phyloP scores from a whole-genome alignment of 64 coral and sea anemone species.

The Pachyseris speciosa region DNA sequence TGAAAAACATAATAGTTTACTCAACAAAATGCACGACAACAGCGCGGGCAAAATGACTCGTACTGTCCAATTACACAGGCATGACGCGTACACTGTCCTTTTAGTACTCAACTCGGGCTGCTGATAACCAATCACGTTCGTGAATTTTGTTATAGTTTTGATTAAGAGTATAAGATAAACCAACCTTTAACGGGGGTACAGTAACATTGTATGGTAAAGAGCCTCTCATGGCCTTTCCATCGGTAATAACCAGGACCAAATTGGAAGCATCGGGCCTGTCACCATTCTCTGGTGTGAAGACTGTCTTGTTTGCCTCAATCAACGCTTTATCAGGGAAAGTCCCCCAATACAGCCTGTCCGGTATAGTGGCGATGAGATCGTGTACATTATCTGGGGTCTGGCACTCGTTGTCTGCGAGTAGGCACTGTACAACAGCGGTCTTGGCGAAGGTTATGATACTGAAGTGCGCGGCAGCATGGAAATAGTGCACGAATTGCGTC shows the following conservation, averaged over 20 bases:
- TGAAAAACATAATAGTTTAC: too few species aligned
- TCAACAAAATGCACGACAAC: too few species aligned
- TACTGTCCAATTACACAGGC: too few species aligned
- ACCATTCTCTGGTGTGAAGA: slow-evolving; percentile 1
- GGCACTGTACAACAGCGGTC: neutral
- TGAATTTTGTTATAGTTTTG: too few species aligned
- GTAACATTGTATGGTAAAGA: neutral
- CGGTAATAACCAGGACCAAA: neutral
- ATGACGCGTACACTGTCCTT: too few species aligned
- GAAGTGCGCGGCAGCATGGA: neutral
- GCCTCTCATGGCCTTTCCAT: slow-evolving; percentile 8
- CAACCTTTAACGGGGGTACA: slow-evolving; percentile 6
- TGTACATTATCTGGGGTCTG: neutral
- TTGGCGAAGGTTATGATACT: slow-evolving; percentile 4
- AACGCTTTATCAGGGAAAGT: slow-evolving; percentile 11
- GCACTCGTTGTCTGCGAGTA: neutral
- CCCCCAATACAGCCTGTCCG: neutral
- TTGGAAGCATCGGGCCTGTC: slow-evolving; percentile 5
- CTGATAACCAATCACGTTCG: too few species aligned
- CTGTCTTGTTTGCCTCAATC: neutral
- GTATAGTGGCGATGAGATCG: neutral
- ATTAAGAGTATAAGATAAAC: too few species aligned
- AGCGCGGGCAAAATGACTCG: too few species aligned
- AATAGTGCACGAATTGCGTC: slow-evolving; percentile 5
- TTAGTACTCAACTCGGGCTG: too few species aligned